phyloP scores from a whole-genome alignment of 2,888 invertebrate genomes.

The Crepidodera aurea region DNA sequence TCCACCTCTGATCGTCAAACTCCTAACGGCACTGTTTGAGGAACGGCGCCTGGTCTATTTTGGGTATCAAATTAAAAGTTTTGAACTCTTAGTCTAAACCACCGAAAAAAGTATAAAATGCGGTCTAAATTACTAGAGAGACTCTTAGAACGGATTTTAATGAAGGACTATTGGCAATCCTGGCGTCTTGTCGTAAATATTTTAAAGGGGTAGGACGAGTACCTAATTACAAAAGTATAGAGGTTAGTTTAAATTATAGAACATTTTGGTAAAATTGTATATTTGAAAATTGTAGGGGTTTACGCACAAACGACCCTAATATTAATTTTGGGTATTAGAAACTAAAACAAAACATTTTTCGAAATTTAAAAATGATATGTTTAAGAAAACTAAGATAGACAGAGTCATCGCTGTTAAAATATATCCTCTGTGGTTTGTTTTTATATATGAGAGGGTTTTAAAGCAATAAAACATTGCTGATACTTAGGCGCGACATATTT shows the following conservation, averaged over 20 bases:
- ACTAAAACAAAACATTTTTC: constrained; percentile 8
- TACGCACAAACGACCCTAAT: background rate
- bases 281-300: constrained; percentile 7
- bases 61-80: constrained; percentile 27
- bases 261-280: background rate
- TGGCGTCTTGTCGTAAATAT: constrained; percentile 16
- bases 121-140: constrained; percentile 19
- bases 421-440: too few species aligned
- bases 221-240: constrained; percentile 12
- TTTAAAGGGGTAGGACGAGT: constrained; percentile 5
- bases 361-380: constrained; percentile 9
- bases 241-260: constrained; percentile 10
- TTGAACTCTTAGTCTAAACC: constrained; percentile 15
- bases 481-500: too few species aligned
- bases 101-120: constrained; percentile 22
- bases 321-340: background rate
- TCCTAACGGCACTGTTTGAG: constrained; percentile 10
- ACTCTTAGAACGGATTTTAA: constrained; percentile 18
- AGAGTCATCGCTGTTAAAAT: too few species aligned
- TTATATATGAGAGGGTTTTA: too few species aligned
- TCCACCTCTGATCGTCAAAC: background rate
- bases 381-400: too few species aligned
- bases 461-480: too few species aligned
- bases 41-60: constrained; percentile 28
- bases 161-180: constrained; percentile 25